These are phyloP conservation scores for Calycopis cecrops DNA, from an alignment of 1,140 invertebrate genomes.

Conservation along the genomic window DNA sequence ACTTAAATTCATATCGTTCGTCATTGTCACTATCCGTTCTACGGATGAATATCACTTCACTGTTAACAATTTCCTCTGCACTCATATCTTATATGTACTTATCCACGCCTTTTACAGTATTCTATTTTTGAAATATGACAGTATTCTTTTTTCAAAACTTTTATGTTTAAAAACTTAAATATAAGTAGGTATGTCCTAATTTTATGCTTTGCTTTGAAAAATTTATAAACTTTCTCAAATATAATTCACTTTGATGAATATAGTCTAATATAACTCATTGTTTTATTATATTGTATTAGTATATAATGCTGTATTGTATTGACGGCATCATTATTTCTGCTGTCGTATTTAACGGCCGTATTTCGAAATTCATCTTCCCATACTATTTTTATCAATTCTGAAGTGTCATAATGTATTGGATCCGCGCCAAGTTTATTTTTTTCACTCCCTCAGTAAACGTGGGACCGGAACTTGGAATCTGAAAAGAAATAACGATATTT, in stretches of 20 bases:
- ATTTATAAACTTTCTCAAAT: too few species aligned
- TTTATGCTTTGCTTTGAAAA: too few species aligned
- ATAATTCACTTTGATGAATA: too few species aligned
- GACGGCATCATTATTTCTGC: too few species aligned
- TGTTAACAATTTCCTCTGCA: neutral
- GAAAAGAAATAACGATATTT: conserved; percentile 48
- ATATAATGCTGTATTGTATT: too few species aligned
- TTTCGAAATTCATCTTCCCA: conserved; percentile 33
- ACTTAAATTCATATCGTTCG: conserved; percentile 32
- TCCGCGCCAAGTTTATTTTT: conserved; percentile 43
- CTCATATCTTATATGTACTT: conserved; percentile 2
- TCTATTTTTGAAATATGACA: too few species aligned
- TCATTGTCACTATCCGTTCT: conserved; percentile 22
- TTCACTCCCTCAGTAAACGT: conserved; percentile 25
- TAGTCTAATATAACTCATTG: too few species aligned
- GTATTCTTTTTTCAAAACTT: too few species aligned
- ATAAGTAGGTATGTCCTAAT: too few species aligned
- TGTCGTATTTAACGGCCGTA: conserved; percentile 8
- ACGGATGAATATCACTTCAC: conserved; percentile 23
- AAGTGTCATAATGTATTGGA: conserved; percentile 51
- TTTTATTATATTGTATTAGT: too few species aligned
- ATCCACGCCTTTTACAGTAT: too few species aligned
- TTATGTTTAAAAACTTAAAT: too few species aligned
- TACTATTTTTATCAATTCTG: conserved; percentile 39
- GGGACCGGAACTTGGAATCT: conserved; percentile 42